A percentile compares a stretch with the other conserved stretches of the same genome.
Evolutionary conservation across 2,113 vertebrate species (phyloP).

Genomic region (Melanostigma gelatinosum): DNA sequence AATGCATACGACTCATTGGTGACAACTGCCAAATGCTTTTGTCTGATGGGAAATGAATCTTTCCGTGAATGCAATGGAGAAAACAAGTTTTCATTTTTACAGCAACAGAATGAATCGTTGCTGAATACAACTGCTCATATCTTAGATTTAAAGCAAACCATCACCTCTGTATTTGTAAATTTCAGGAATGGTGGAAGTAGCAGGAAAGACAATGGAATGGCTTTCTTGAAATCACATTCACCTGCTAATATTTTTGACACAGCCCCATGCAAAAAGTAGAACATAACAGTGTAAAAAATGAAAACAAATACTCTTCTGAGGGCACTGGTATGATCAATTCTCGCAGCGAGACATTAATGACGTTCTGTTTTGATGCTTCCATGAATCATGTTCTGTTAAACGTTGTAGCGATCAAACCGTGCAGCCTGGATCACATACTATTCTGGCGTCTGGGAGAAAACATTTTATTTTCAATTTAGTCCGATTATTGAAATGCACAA

Average conservation of each 20-base stretch:
- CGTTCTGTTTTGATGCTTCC: slow-evolving; percentile 53
- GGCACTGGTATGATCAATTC: slow-evolving; percentile 24
- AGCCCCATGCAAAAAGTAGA: background rate
- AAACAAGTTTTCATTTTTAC: background rate
- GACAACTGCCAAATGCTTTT: background rate
- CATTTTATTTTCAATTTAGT: background rate
- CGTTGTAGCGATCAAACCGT: slow-evolving; percentile 37
- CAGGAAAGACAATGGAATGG: background rate
- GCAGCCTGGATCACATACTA: slow-evolving; percentile 34
- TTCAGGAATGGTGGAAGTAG: background rate
- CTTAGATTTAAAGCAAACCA: background rate
- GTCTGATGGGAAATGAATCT: slow-evolving; percentile 3
- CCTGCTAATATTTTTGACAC: background rate
- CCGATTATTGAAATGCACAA: slow-evolving; percentile 29
- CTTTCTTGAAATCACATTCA: background rate
- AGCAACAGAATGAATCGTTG: background rate
- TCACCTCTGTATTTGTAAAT: background rate
- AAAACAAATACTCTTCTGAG: background rate
- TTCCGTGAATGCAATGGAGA: slow-evolving; percentile 2
- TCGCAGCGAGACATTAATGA: slow-evolving; percentile 47
- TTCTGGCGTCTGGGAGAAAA: slow-evolving; percentile 14
- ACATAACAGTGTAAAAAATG: background rate
- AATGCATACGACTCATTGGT: background rate
- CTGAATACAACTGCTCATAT: background rate
- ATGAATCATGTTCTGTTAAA: slow-evolving; percentile 40